Evolutionary conservation across 2,113 vertebrate genomes (phyloP).

Genomic region (Oncorhynchus keta): DNA sequence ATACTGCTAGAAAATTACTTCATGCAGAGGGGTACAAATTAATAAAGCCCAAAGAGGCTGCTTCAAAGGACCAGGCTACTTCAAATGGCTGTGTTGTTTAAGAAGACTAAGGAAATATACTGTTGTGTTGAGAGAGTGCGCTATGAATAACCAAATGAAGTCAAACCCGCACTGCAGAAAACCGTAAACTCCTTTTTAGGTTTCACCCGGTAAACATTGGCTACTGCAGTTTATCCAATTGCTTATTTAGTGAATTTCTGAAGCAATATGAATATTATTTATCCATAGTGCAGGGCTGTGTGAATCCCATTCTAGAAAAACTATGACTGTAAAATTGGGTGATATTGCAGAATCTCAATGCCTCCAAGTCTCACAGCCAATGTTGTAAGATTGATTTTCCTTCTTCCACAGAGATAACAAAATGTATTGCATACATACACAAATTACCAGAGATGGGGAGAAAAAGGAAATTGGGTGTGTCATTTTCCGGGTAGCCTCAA

Average conservation of each 20-base stretch:
- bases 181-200: background rate
- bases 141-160: background rate
- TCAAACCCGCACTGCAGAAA: background rate
- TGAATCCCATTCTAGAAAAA: background rate
- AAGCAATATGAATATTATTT: background rate
- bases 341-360: slow-evolving; percentile 57
- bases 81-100: slow-evolving; percentile 16
- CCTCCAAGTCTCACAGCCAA: slow-evolving; percentile 56
- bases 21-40: slow-evolving; percentile 25
- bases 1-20: slow-evolving; percentile 18
- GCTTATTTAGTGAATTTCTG: background rate
- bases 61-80: slow-evolving; percentile 42
- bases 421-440: slow-evolving; percentile 65
- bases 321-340: background rate
- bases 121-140: too few relatives aligned
- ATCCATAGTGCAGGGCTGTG: background rate
- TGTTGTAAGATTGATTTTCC: slow-evolving; percentile 74
- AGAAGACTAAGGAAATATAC: slow-evolving; percentile 5
- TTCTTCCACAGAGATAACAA: slow-evolving; percentile 66
- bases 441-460: slow-evolving; percentile 69
- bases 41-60: slow-evolving; percentile 30
- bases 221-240: background rate
- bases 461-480: slow-evolving; percentile 54
- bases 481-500: slow-evolving; percentile 66
- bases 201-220: background rate